A percentile compares a stretch with the other conserved stretches of the same genome.
phyloP scores from a whole-genome alignment of 2,113 vertebrate species.

The Petroica traversi region DNA sequence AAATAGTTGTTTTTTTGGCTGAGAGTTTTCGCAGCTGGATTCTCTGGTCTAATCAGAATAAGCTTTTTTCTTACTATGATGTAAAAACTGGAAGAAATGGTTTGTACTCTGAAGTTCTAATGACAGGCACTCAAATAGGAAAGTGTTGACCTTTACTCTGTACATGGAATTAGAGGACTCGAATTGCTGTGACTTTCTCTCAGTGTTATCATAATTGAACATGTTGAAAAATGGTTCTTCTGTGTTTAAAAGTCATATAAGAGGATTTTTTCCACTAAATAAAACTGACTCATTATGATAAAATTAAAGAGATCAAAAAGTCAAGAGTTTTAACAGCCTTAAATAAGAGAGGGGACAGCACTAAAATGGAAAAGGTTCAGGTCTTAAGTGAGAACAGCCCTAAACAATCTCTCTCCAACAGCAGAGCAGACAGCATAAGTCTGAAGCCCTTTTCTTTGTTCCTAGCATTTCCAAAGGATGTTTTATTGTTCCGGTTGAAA shows the following conservation, averaged over 20 bases:
- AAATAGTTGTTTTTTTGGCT: background rate
- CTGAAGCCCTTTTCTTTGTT: background rate
- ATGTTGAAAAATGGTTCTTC: background rate
- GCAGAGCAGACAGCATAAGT: background rate
- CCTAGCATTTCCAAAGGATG: background rate
- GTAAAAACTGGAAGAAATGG: background rate
- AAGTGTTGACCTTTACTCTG: background rate
- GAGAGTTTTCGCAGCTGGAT: background rate
- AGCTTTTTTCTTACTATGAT: background rate
- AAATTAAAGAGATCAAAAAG: background rate
- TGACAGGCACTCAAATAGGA: background rate
- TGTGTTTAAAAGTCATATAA: background rate
- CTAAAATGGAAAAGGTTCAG: background rate
- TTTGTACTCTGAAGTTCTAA: background rate
- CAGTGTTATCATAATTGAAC: background rate
- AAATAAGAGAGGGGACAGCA: background rate
- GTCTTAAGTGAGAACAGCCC: background rate
- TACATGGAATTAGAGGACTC: background rate
- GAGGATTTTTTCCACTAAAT: background rate
- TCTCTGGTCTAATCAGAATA: background rate
- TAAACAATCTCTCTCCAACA: background rate
- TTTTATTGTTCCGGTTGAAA: background rate
- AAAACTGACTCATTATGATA: background rate
- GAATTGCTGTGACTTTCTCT: background rate
- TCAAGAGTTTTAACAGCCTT: background rate